Evolutionary conservation across 2,888 invertebrate species (phyloP).

Genomic region (Drosophila paracracens): DNA sequence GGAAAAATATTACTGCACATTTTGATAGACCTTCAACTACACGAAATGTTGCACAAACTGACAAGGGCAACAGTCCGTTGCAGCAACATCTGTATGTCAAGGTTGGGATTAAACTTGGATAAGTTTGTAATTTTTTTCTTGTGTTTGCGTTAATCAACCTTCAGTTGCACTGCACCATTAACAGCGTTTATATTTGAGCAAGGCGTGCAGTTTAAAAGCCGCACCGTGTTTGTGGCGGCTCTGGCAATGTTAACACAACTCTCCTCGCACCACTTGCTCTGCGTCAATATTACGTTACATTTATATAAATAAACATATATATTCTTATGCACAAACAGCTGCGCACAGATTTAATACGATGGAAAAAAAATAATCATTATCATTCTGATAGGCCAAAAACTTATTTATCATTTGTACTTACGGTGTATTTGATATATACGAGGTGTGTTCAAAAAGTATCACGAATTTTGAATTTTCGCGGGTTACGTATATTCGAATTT

Average conservation of each 20-base stretch:
- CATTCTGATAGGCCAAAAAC: not conserved
- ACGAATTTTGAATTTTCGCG: too few species aligned
- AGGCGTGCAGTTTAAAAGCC: conserved; percentile 17
- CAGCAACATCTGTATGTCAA: conserved; percentile 37
- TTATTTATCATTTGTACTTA: not conserved
- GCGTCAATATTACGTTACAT: conserved; percentile 58
- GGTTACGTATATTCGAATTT: too few species aligned
- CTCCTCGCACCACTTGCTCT: conserved; percentile 20
- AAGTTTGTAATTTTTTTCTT: not conserved
- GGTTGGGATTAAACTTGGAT: conserved; percentile 17
- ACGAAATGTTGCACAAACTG: conserved; percentile 23
- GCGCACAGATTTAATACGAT: conserved; percentile 18
- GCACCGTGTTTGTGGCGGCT: conserved; percentile 21
- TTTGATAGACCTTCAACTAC: not conserved
- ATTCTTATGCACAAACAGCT: not conserved
- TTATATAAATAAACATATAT: not conserved
- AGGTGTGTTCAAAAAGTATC: too few species aligned
- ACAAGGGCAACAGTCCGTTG: not conserved
- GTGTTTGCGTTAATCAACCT: conserved; percentile 38
- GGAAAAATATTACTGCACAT: not conserved
- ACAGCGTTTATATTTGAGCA: conserved; percentile 30
- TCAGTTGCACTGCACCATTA: conserved; percentile 30
- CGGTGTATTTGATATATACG: too few species aligned
- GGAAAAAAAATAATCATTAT: not conserved
- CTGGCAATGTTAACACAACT: conserved; percentile 44